Base-by-base conservation (phyloP, 2,888 invertebrate genomes). In the Microctonus hyperodae region DNA sequence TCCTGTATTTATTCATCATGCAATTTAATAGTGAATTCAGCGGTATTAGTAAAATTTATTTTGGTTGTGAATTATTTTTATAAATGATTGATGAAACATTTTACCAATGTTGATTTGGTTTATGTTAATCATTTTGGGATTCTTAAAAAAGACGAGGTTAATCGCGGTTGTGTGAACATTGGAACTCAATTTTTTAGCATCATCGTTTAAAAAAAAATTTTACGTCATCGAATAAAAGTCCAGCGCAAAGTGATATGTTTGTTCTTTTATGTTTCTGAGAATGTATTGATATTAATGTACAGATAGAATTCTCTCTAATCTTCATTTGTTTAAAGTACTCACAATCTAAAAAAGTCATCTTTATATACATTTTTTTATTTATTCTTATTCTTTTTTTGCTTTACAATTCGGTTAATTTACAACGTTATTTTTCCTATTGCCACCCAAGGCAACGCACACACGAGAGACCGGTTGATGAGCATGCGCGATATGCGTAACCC, bases 401-500 rank as follows among this genome's bases (percentile, higher is more conserved):
- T 31, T 40, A 37, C 50, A 16, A 48, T 31, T 50, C 23, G 51
- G 40, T 67, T 53, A 13, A n/a, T 23, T 9, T 23, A 56, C 13
- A 20, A 33, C n/a, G 33, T 33, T 33, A 20, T 31, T 33, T 59
- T 59, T 48, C 25, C 16, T 3, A 59, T n/a, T 35, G 22, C 35
- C 33, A 23, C 59, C 59, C 59, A 44, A 50, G 33, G 35, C 33
- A 35, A 53, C 25, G 6, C 20, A 35, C 62, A 62, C 51, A 53
- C 50, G 53, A n/a, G n/a, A n/a, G 62, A 37, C 13, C 51, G 23
- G 20, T 35, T n/a, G 28, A 40, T 16, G 55, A 64, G 61, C 44
- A 48, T 57, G 53, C 60, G 55, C 64, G 13, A 55, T 23, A 11
- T 33, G 25, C 44, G 44, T 66, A 69, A 61, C 64, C 69, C 66